A percentile compares a stretch with the other conserved stretches of the same genome.
Evolutionary conservation across 2,113 vertebrate genomes (phyloP).

Genomic region (Rhinopomastus cyanomelas): DNA sequence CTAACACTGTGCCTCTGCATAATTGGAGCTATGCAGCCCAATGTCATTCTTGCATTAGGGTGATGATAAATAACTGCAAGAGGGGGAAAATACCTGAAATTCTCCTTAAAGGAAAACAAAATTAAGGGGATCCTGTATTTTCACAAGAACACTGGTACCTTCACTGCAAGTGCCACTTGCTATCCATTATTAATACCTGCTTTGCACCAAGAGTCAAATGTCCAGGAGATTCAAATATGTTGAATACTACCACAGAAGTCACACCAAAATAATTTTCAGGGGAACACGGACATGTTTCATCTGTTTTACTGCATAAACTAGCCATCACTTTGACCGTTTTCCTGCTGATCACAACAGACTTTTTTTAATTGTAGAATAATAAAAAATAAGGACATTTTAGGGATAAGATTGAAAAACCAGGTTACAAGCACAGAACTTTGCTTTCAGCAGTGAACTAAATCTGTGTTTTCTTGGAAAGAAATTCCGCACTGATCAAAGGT

Average conservation of each 20-base stretch:
- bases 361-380: background rate
- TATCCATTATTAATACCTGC: background rate
- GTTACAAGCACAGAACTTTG: background rate
- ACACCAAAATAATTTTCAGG: background rate
- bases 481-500: background rate
- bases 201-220: background rate
- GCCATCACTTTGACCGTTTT: background rate
- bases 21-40: constrained; percentile 56
- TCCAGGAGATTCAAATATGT: background rate
- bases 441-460: background rate
- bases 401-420: background rate
- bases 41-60: constrained; percentile 62
- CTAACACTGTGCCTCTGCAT: constrained; percentile 66
- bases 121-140: background rate
- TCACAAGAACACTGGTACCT: background rate
- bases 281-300: background rate
- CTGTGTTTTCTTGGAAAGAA: background rate
- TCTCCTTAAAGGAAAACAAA: constrained; percentile 20
- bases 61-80: constrained; percentile 61
- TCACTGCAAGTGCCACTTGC: background rate
- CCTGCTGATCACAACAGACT: background rate
- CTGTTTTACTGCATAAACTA: background rate
- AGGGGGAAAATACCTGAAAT: background rate
- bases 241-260: background rate
- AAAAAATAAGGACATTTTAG: background rate